Conservation (phyloP, 2,888 invertebrate genomes). For the Synergus umbraculus region DNA sequence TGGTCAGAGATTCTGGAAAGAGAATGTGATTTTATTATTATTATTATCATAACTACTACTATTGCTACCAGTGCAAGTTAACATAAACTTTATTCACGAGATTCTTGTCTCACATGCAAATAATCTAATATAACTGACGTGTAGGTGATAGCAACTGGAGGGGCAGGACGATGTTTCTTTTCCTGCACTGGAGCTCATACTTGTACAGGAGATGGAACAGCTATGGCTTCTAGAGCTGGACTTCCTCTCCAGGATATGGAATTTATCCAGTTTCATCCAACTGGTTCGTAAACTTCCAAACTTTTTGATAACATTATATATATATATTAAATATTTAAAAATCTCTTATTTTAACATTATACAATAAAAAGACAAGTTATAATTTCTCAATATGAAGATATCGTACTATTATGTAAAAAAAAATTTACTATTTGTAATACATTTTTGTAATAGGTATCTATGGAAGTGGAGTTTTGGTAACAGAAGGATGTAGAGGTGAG, state of each 20-base stretch:
- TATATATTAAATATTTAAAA: neutral
- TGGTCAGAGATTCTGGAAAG: neutral
- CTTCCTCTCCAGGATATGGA: conserved; percentile 97
- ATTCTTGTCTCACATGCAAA: neutral
- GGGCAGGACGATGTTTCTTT: conserved; percentile 83
- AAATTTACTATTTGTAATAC: too few relatives aligned
- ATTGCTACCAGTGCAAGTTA: neutral
- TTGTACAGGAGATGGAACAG: conserved; percentile 98
- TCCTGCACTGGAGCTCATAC: conserved; percentile 99
- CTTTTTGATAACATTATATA: neutral
- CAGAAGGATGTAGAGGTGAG: conserved; percentile 97
- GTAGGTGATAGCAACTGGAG: conserved; percentile 71
- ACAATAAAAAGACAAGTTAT: neutral
- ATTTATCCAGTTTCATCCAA: conserved; percentile 99
- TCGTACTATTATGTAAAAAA: too few relatives aligned
- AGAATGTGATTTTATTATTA: neutral
- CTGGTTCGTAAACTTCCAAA: conserved; percentile 80
- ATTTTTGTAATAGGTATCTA: conserved; percentile 86
- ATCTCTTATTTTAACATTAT: neutral
- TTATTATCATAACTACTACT: neutral
- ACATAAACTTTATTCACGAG: neutral
- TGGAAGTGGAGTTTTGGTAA: conserved; percentile 98
- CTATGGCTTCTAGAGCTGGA: conserved; percentile 95
- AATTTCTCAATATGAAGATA: neutral
- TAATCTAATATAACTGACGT: conserved; percentile 4